These are phyloP conservation scores for Mormyrops attenuatus DNA, from an alignment of 2,797 vertebrate species.

Conservation along the genomic window DNA sequence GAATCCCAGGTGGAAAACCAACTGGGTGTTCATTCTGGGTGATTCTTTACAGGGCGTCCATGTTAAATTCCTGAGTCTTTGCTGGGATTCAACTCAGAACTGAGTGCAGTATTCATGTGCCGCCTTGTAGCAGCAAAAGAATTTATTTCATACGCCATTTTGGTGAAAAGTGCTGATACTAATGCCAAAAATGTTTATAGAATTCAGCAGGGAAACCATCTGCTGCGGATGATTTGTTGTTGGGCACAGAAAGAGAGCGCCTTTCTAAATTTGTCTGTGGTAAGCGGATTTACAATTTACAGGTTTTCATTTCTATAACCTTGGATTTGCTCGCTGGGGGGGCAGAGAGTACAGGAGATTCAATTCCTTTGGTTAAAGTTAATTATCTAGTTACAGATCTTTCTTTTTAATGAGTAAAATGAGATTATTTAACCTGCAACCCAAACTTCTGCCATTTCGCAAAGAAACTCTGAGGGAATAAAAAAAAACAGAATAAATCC, in stretches of 20 bases:
- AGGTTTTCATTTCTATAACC: background rate
- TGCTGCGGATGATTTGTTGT: background rate
- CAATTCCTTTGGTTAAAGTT: background rate
- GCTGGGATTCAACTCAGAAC: background rate
- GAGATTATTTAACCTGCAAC: background rate
- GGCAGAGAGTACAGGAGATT: background rate
- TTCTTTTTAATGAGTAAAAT: background rate
- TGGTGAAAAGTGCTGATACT: background rate
- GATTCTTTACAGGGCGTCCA: background rate
- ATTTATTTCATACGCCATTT: background rate
- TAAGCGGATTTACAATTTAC: background rate
- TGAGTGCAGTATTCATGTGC: background rate
- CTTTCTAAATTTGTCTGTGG: background rate
- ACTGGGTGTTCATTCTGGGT: background rate
- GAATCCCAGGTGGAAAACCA: background rate
- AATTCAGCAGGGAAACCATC: background rate
- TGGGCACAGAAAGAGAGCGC: background rate
- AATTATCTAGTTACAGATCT: background rate
- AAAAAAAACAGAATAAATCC: background rate
- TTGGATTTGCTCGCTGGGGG: background rate
- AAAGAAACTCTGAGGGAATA: background rate
- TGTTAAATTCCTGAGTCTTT: background rate
- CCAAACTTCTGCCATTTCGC: background rate
- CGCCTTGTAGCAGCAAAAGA: background rate
- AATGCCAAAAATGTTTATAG: background rate